These are phyloP conservation scores for Melanotaenia boesemani DNA, from an alignment of 2,797 vertebrate genomes.

Conservation along the genomic window DNA sequence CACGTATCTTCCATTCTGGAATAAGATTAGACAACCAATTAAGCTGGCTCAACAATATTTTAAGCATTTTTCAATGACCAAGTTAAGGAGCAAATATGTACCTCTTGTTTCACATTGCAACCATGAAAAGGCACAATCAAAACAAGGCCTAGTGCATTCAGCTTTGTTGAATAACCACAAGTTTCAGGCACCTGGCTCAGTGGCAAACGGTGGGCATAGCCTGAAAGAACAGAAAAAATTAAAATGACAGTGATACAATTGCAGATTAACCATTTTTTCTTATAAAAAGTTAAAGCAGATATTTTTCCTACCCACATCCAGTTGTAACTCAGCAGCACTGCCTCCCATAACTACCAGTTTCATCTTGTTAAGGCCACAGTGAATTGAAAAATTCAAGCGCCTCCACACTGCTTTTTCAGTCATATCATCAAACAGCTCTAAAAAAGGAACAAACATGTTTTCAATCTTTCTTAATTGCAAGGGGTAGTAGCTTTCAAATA, in stretches of 20 bases:
- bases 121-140: constrained; percentile 62
- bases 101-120: constrained; percentile 66
- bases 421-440: not conserved
- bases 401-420: constrained; percentile 29
- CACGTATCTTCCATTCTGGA: constrained; percentile 62
- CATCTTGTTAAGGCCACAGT: constrained; percentile 50
- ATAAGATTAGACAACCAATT: not conserved
- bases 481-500: not conserved
- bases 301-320: constrained; percentile 44
- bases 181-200: constrained; percentile 51
- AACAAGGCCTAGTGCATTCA: constrained; percentile 36
- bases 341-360: constrained; percentile 40
- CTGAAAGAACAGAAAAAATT: constrained; percentile 15
- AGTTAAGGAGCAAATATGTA: constrained; percentile 7
- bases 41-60: not conserved
- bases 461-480: not conserved
- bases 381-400: constrained; percentile 29
- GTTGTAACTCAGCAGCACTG: constrained; percentile 36
- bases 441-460: not conserved
- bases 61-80: not conserved
- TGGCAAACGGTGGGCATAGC: constrained; percentile 10
- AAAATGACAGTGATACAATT: not conserved
- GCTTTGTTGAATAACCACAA: constrained; percentile 54
- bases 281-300: too few relatives aligned
- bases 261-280: too few relatives aligned